phyloP scores from a whole-genome alignment of 1,140 invertebrate genomes.

The Bombus huntii region DNA sequence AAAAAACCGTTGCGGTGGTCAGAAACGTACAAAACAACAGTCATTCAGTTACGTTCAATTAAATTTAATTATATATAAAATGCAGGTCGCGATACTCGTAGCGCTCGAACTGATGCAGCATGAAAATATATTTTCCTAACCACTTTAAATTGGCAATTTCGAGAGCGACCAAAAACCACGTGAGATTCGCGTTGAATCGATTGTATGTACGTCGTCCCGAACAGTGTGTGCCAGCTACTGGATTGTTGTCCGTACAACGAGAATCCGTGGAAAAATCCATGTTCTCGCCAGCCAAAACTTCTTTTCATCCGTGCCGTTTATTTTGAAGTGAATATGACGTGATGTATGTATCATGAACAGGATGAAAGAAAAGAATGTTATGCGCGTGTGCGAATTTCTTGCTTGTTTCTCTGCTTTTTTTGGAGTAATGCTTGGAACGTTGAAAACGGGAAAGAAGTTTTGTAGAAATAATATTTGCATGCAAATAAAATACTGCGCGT shows the following conservation, averaged over 20 bases:
- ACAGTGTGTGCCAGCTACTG: constrained; percentile 10
- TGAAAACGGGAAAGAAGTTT: background rate
- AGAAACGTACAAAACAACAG: background rate
- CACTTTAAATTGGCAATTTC: constrained; percentile 36
- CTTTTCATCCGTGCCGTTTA: constrained; percentile 43
- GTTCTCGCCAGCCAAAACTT: constrained; percentile 22
- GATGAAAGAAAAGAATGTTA: background rate
- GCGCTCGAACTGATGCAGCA: background rate
- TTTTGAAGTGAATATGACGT: constrained; percentile 10
- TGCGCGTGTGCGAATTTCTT: background rate
- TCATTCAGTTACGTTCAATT: constrained; percentile 46
- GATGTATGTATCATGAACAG: background rate
- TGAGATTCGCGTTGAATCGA: constrained; percentile 32
- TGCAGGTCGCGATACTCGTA: background rate
- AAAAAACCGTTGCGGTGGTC: background rate
- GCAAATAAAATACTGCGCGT: background rate
- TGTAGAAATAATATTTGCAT: background rate
- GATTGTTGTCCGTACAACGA: constrained; percentile 30
- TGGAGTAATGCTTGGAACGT: no score
- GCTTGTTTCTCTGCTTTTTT: no score
- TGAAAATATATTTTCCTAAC: constrained; percentile 18
- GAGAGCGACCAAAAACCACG: constrained; percentile 33
- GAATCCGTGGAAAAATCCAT: constrained; percentile 11
- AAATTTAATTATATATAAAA: constrained; percentile 53
- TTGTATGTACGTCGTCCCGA: background rate